Percentiles rank a stretch among this genome's conserved stretches.
Conservation (phyloP, 2,113 vertebrate species). For the Myotis brandtii region DNA sequence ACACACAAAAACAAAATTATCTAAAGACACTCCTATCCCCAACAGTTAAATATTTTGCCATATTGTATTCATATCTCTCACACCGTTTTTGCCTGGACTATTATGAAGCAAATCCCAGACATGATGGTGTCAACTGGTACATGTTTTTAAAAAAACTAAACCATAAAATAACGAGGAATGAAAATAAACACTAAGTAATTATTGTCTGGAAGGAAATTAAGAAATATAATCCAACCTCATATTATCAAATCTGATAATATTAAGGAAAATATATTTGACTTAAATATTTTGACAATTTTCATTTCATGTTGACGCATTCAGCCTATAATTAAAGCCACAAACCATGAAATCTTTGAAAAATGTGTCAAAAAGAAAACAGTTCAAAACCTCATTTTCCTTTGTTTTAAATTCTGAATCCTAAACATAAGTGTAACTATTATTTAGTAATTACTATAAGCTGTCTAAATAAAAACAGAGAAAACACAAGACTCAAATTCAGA, state of each 20-base stretch:
- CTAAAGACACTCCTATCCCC: background rate
- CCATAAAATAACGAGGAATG: background rate
- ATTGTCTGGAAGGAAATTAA: background rate
- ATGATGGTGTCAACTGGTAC: background rate
- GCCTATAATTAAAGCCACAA: background rate
- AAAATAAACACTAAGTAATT: background rate
- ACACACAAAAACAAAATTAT: background rate
- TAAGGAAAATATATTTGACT: background rate
- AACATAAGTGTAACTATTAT: background rate
- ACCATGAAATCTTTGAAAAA: background rate
- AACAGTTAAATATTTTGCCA: background rate
- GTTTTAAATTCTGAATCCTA: background rate
- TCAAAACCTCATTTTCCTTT: background rate
- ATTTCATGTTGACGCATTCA: background rate
- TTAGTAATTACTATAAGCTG: background rate
- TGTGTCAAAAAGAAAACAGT: background rate
- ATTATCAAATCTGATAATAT: background rate
- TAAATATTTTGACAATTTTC: constrained; percentile 12
- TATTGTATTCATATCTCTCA: background rate
- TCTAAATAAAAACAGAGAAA: background rate
- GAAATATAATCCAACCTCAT: background rate
- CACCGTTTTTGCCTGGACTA: background rate
- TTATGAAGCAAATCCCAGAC: background rate
- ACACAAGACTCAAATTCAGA: background rate
- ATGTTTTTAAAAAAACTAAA: background rate